phyloP scores from a whole-genome alignment of 2,113 vertebrate genomes.

The Orcinus orca region DNA sequence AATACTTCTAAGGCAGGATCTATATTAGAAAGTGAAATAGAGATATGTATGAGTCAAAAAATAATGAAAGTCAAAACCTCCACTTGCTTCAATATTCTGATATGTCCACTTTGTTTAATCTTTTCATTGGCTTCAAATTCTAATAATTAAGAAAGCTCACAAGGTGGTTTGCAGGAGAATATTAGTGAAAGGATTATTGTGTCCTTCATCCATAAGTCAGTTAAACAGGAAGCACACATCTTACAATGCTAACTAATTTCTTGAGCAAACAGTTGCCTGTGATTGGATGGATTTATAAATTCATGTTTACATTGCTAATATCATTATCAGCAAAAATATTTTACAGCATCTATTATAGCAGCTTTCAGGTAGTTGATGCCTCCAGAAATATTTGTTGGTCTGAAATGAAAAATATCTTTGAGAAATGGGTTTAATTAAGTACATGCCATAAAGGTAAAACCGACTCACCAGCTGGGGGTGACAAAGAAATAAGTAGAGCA shows the following conservation, averaged over 20 bases:
- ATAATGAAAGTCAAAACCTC: neutral
- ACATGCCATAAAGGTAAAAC: neutral
- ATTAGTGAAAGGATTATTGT: neutral
- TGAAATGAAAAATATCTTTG: conserved; percentile 20
- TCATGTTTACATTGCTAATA: neutral
- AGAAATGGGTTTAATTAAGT: neutral
- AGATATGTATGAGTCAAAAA: neutral
- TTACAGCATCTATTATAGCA: neutral
- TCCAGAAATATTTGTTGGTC: neutral
- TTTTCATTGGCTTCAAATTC: conserved; percentile 32
- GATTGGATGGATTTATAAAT: neutral
- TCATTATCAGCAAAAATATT: conserved; percentile 36
- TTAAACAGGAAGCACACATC: neutral
- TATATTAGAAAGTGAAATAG: neutral
- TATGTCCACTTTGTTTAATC: neutral
- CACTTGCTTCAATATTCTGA: neutral
- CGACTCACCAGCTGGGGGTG: neutral
- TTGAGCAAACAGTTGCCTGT: conserved; percentile 21
- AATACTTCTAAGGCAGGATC: neutral
- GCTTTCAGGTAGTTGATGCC: neutral
- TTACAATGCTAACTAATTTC: conserved; percentile 5
- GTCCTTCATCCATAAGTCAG: neutral
- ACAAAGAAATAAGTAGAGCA: neutral
- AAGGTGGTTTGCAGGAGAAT: conserved; percentile 17
- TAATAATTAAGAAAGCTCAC: neutral